Conservation (phyloP, 2,888 invertebrate genomes). For the Acanthosoma haemorrhoidale region DNA sequence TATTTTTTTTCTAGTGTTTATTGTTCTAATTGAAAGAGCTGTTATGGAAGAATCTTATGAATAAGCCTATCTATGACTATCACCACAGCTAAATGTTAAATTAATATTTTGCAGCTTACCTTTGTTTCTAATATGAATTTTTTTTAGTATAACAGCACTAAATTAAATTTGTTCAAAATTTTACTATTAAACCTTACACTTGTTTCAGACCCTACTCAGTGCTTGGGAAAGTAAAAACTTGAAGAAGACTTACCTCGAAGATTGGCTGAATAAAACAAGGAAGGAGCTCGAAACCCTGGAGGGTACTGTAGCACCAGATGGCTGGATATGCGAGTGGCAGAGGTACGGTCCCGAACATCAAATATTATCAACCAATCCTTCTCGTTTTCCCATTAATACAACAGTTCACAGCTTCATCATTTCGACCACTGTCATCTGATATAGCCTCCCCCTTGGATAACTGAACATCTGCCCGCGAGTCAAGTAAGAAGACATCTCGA, state of each 20-base stretch:
- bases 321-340: constrained; percentile 69
- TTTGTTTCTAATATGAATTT: too few species aligned
- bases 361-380: constrained; percentile 20
- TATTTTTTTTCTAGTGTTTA: too few species aligned
- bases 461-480: neutral
- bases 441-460: neutral
- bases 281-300: constrained; percentile 58
- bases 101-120: too few species aligned
- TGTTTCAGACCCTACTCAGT: constrained; percentile 55
- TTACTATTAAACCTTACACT: neutral
- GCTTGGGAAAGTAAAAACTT: constrained; percentile 60
- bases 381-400: constrained; percentile 25
- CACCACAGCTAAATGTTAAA: too few species aligned
- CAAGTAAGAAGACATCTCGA: constrained; percentile 31
- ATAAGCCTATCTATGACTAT: too few species aligned
- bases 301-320: constrained; percentile 59
- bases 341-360: constrained; percentile 52
- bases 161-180: neutral
- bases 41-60: too few species aligned
- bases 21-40: too few species aligned
- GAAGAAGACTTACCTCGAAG: constrained; percentile 54
- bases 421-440: constrained; percentile 5
- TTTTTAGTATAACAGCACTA: neutral
- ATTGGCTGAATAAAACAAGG: constrained; percentile 57
- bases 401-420: constrained; percentile 20